These are phyloP conservation scores for Cordilura impudica DNA, from an alignment of 2,888 invertebrate genomes.

Conservation along the genomic window DNA sequence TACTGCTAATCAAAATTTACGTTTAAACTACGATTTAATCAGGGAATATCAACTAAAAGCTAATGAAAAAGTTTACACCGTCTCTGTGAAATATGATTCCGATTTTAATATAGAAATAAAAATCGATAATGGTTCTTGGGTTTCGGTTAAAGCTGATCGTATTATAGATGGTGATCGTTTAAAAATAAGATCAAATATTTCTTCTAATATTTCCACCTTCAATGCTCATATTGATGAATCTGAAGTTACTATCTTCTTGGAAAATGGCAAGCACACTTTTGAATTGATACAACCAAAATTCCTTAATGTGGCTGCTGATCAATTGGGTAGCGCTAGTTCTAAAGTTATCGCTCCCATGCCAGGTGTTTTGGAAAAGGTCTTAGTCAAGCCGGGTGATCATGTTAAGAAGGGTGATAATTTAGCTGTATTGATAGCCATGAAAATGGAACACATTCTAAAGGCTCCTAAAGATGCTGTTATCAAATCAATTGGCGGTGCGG, in stretches of 20 bases:
- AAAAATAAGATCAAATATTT: constrained; percentile 79
- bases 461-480: constrained; percentile 89
- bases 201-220: constrained; percentile 80
- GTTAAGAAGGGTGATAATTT: constrained; percentile 94
- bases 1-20: constrained; percentile 79
- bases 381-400: constrained; percentile 88
- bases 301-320: constrained; percentile 76
- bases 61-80: constrained; percentile 78
- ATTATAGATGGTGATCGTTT: constrained; percentile 75
- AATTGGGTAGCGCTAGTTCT: constrained; percentile 78
- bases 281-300: constrained; percentile 82
- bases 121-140: constrained; percentile 80
- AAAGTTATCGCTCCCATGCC: constrained; percentile 94
- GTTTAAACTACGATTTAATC: constrained; percentile 83
- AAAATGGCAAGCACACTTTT: constrained; percentile 85
- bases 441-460: constrained; percentile 98
- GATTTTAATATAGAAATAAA: constrained; percentile 78
- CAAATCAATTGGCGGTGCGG: constrained; percentile 84
- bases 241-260: constrained; percentile 83
- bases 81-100: constrained; percentile 80
- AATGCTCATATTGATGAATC: constrained; percentile 81
- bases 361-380: constrained; percentile 93
- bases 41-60: constrained; percentile 82
- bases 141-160: constrained; percentile 78
- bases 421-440: constrained; percentile 93